phyloP scores from a whole-genome alignment of 2,797 vertebrate genomes.

The Monodelphis domestica region DNA sequence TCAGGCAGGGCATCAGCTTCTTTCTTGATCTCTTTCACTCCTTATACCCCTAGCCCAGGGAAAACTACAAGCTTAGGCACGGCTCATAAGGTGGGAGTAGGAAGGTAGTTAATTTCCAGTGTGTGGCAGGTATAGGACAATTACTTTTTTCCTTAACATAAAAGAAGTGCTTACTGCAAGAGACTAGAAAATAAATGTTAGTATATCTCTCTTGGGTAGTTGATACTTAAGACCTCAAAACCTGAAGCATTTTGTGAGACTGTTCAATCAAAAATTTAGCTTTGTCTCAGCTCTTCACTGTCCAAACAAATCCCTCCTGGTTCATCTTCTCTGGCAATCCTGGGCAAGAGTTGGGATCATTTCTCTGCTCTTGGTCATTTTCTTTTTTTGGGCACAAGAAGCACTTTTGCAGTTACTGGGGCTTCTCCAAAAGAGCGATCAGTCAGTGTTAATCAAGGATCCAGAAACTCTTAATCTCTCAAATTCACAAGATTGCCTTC shows the following conservation, averaged over 20 bases:
- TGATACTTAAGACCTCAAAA: too few species aligned
- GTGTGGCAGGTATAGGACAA: not conserved
- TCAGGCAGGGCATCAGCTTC: not conserved
- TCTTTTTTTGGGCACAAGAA: too few species aligned
- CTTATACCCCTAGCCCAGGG: not conserved
- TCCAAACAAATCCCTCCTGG: not conserved
- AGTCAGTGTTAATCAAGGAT: not conserved
- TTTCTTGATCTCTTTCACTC: not conserved
- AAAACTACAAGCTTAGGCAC: not conserved
- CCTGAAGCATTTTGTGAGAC: not conserved
- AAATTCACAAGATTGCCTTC: not conserved
- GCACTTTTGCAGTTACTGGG: not conserved
- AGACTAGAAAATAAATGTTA: not conserved
- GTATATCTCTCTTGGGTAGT: not conserved
- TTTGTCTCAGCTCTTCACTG: not conserved
- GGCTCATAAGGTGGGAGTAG: not conserved
- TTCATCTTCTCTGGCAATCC: not conserved
- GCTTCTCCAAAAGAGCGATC: not conserved
- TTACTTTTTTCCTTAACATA: not conserved
- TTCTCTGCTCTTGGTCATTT: not conserved
- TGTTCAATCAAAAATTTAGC: not conserved
- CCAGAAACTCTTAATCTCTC: not conserved
- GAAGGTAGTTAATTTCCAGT: not conserved
- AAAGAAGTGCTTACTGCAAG: not conserved
- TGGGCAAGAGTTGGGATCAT: not conserved